These are phyloP conservation scores for Lepidurus packardi DNA, from an alignment of 1,140 invertebrate genomes.

Conservation along the genomic window DNA sequence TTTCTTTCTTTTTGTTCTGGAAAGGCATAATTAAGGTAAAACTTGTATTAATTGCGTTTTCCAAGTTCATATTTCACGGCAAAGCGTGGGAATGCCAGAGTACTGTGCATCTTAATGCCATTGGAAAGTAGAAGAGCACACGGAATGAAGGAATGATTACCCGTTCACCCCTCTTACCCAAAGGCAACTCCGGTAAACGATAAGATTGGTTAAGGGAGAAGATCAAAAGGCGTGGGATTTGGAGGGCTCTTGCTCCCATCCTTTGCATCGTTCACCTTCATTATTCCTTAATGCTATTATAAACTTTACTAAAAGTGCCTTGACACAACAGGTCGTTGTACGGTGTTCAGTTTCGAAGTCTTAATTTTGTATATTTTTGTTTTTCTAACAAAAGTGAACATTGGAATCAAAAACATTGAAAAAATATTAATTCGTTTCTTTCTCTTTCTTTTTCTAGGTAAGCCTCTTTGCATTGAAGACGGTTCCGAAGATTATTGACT, in stretches of 20 bases:
- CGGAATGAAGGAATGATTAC: neutral
- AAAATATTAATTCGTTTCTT: neutral
- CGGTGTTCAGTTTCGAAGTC: neutral
- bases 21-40: neutral
- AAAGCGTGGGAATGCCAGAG: neutral
- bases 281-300: constrained; percentile 4
- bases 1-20: neutral
- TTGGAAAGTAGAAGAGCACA: neutral
- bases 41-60: neutral
- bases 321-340: neutral
- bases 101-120: neutral
- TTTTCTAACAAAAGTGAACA: neutral
- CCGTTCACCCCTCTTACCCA: neutral
- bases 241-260: neutral
- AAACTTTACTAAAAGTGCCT: neutral
- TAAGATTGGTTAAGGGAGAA: neutral
- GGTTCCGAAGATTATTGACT: neutral
- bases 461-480: neutral
- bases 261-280: neutral
- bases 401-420: neutral
- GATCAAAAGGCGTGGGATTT: constrained; percentile 21
- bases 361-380: neutral
- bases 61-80: neutral
- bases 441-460: neutral
- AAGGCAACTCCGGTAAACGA: neutral